Evolutionary conservation across 1,140 invertebrate genomes (phyloP), one percentile per base, ranked within the genome.

Genomic region (Olivierus martensii): DNA sequence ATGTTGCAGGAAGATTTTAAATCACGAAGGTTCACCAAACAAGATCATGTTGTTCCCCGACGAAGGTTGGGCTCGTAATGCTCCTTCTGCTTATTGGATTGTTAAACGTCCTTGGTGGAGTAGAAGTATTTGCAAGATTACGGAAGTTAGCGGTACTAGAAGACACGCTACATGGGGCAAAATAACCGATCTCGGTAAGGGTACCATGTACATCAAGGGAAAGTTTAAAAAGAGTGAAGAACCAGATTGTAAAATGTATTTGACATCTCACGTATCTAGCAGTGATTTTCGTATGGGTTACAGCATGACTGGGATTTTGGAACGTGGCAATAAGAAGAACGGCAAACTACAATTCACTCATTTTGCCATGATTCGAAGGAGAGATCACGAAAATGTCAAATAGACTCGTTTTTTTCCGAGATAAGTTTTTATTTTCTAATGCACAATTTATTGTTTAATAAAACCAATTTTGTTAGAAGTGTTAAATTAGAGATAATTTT

Each of bases 201-300:
- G 80, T 11, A 80, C 80, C 10, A 75, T 87, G 51, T 80, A 82
- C 67, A 83, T 89, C 56, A 78, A 84, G 36, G 85, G 84, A 49
- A 81, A 82, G 14, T 87, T 89, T 68, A 86, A 87, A 62, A 48
- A 48, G 10, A 75, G 76, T 65, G 73, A 71, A 14, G 79, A 80
- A 69, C 76, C 80, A 47, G 77, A 83, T 70, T 82, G 81, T 61
- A 83, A 82, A 75, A 69, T 86, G 67, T 78, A 77, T 66, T 75
- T 86, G 62, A 84, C 82, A 38, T 82, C 82, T 51, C 81, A 84
- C 65, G 80, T 86, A 46, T 79, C 79, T 42, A 79, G 79, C 61
- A 78, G 82, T 37, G 85, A 89, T 67, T 86, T 86, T 73, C 85
- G 87, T 67, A 84, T 85, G 78, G 84, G 84, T 35, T 87, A 88